Conservation (phyloP, 2,888 invertebrate species). For the Eretmocerus hayati region DNA sequence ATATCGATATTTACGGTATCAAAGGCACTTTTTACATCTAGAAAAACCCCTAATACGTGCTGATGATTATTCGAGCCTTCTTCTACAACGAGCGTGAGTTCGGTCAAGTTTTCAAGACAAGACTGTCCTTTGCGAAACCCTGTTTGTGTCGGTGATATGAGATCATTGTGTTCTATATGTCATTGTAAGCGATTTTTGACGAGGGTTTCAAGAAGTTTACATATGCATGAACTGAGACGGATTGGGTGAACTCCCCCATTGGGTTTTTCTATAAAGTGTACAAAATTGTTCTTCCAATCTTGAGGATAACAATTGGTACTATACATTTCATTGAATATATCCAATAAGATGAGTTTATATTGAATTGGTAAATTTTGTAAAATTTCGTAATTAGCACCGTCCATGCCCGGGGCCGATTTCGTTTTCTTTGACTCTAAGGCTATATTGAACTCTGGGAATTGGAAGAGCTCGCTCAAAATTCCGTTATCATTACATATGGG, state of each 20-base stretch:
- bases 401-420: constrained; percentile 1
- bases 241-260: constrained; percentile 1
- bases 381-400: constrained; percentile 6
- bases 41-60: background rate
- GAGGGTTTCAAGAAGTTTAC: constrained; percentile 8
- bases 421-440: background rate
- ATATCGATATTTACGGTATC: background rate
- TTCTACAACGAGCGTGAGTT: background rate
- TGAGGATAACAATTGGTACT: background rate
- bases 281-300: background rate
- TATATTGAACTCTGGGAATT: background rate
- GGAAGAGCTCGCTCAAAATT: background rate
- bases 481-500: background rate
- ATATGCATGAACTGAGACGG: constrained; percentile 1
- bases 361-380: background rate
- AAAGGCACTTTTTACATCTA: background rate
- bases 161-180: constrained; percentile 1
- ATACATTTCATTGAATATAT: constrained; percentile 10
- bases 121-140: constrained; percentile 4
- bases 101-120: background rate
- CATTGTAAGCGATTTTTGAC: constrained; percentile 8
- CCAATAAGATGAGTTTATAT: constrained; percentile 1
- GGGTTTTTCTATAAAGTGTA: constrained; percentile 5
- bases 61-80: background rate
- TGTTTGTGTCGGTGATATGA: background rate